These are phyloP conservation scores for Stichopus horrens DNA, from an alignment of 53 echinoderm and acorn worm genomes.

Conservation along the genomic window DNA sequence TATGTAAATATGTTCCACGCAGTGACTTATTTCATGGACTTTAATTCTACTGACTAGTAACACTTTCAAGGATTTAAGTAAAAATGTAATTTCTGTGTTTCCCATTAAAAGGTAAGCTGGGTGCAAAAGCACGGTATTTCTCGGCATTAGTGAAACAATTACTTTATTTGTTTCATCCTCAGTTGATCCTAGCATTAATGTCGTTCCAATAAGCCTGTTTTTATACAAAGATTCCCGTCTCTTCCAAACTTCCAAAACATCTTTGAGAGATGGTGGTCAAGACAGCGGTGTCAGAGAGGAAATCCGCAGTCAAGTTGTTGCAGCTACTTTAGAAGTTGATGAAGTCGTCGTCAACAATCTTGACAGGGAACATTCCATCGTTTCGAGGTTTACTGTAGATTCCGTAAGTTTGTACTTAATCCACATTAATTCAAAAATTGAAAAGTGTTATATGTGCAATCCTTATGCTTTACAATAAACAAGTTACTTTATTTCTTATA, in stretches of 20 bases:
- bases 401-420: neutral
- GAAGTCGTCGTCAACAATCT: neutral
- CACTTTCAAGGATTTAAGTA: no score
- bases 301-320: constrained; percentile 18
- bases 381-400: constrained; percentile 2
- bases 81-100: no score
- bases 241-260: neutral
- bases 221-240: constrained; percentile 24
- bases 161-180: neutral
- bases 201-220: constrained; percentile 15
- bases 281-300: neutral
- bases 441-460: neutral
- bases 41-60: no score
- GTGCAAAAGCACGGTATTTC: no score
- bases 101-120: no score
- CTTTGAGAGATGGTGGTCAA: neutral
- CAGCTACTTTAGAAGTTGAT: constrained; percentile 14
- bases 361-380: neutral
- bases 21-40: no score
- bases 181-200: neutral
- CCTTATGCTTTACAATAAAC: neutral
- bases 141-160: neutral
- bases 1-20: no score
- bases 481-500: neutral
- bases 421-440: neutral